Base-by-base conservation (phyloP, 2,797 vertebrate genomes). In the Urosaurus nigricauda region DNA sequence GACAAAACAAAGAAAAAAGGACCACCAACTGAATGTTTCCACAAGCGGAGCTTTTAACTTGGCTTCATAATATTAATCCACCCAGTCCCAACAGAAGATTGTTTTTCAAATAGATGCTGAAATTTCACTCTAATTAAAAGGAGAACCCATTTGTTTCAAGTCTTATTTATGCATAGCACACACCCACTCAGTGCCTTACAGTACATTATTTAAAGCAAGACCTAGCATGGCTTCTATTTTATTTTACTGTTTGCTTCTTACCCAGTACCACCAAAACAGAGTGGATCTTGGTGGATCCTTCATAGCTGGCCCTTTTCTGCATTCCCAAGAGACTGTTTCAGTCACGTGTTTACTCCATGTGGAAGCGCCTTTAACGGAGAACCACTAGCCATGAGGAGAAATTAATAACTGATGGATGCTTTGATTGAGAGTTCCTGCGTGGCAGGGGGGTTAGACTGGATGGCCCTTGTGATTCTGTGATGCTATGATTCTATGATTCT, bases 121-220 rank as follows among this genome's bases (percentile, higher is more conserved):
- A 92, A 90, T 75, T 90, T 94, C 90, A 93, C 88, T 71, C 90
- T 96, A 94, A 94, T 95, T 93, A 94, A 92, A 51, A 94, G 88
- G 89, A 89, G 73, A 86, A 88, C 93, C 92, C 87, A 88, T 90
- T 94, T 90, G 58, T 29, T 90, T 88, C 75, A 93, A 93, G 92
- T 90, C 68, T 58, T 87, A 92, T 86, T 88, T 92, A 26, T 80
- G 75, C 24, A 24, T 24, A 88, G 83, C 40, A 13, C 0, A 77
- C 92, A 89, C 84, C 88, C 79, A 89, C 65, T 86, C 87, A 56
- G 89, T 73, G 71, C 85, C 83, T 11, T 0, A 32, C 43, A 43
- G 43, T 43, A 43, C 65, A 43, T 75, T 84, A 92, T 92, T 90
- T 85, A 94, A 90, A 53, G 29, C 12, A 63, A 63, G 56, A 29